Conservation (phyloP, 2,113 vertebrate genomes). For the Conger conger region DNA sequence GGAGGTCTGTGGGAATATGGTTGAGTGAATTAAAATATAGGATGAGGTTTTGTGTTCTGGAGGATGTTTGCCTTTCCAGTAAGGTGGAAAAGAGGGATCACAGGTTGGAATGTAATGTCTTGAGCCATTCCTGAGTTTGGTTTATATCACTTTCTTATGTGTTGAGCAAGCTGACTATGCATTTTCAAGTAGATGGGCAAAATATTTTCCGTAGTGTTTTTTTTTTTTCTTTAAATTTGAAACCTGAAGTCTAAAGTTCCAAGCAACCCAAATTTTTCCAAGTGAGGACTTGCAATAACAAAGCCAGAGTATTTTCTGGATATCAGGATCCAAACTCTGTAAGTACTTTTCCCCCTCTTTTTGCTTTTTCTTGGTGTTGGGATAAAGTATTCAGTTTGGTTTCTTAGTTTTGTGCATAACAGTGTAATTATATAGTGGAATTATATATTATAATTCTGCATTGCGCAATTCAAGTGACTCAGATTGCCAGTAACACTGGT, state of each 20-base stretch:
- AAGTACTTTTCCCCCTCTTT: constrained; percentile 46
- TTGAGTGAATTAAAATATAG: constrained; percentile 38
- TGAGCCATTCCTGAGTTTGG: not conserved
- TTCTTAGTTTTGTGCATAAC: constrained; percentile 26
- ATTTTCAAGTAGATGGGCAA: not conserved
- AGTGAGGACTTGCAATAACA: constrained; percentile 38
- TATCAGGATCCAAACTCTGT: constrained; percentile 41
- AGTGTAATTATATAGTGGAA: constrained; percentile 26
- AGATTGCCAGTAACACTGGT: constrained; percentile 11
- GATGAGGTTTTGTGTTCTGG: constrained; percentile 48
- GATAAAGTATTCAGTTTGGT: constrained; percentile 1
- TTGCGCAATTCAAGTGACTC: constrained; percentile 13
- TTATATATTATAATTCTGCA: constrained; percentile 26
- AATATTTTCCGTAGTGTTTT: not conserved
- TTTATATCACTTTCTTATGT: not conserved
- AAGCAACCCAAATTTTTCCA: constrained; percentile 26
- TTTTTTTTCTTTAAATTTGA: constrained; percentile 3
- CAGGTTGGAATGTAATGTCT: not conserved
- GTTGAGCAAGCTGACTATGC: not conserved
- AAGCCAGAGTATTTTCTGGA: constrained; percentile 26
- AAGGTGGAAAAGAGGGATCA: constrained; percentile 1
- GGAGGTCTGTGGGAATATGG: constrained; percentile 27
- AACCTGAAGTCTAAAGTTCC: constrained; percentile 23
- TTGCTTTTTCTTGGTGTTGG: not conserved
- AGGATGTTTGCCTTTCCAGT: constrained; percentile 21